Percentiles rank a stretch among this genome's conserved stretches.
These are phyloP conservation scores for Noctua pronuba DNA, from an alignment of 2,888 invertebrate species.

Conservation along the genomic window DNA sequence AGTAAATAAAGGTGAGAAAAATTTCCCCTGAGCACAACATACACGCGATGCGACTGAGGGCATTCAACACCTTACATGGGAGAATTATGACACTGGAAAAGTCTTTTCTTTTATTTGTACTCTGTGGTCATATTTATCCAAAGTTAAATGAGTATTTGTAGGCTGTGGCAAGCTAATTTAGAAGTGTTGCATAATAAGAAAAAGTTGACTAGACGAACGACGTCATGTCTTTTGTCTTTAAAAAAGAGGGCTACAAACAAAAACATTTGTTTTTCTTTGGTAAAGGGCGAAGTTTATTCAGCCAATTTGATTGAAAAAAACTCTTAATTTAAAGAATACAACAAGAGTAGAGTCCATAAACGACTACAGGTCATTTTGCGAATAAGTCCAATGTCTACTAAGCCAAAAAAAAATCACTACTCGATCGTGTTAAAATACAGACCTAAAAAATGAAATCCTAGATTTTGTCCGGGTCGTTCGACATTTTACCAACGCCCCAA, in stretches of 20 bases:
- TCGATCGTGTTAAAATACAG: background rate
- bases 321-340: background rate
- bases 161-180: background rate
- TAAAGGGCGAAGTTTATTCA: background rate
- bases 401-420: background rate
- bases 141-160: background rate
- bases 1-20: slow-evolving; percentile 40
- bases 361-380: too few species aligned
- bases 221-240: background rate
- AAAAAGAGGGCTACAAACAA: background rate
- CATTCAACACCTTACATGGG: slow-evolving; percentile 31
- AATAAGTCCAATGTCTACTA: too few species aligned
- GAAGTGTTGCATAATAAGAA: background rate
- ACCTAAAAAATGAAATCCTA: background rate
- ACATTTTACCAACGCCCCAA: background rate
- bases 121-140: slow-evolving; percentile 2
- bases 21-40: slow-evolving; percentile 36
- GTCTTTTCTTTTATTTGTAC: slow-evolving; percentile 5
- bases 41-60: slow-evolving; percentile 11
- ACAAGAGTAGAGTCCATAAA: too few species aligned
- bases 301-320: background rate
- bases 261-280: background rate
- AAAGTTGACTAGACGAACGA: background rate
- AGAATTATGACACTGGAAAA: slow-evolving; percentile 13
- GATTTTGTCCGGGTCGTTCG: background rate